Base-by-base conservation (phyloP, 2,113 vertebrate genomes). In the Nothocercus nigrocapillus region DNA sequence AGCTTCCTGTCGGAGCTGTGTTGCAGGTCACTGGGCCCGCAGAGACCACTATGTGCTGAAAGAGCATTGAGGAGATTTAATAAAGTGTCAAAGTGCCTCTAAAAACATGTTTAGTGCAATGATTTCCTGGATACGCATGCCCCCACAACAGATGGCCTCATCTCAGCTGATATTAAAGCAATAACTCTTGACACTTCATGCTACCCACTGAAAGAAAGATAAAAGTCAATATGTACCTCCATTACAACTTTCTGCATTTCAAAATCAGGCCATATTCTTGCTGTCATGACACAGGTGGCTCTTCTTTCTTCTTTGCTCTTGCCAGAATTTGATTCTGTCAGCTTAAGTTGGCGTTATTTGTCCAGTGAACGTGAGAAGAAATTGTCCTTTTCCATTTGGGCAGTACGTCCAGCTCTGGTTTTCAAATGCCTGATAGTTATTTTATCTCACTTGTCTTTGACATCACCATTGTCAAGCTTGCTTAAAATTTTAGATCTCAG, bases 91-190 rank as follows among this genome's bases (percentile, higher is more conserved):
- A 95, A 94, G 88, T 66, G 82, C 84, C 92, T 83, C 94, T 96
- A 93, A 97, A 97, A 97, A 94, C 75, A 76, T 82, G 40, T 88
- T 95, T 96, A 91, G 84, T 86, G 86, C 88, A 94, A 64, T 66
- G 68, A 86, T 96, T 97, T 97, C 95, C 97, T 94, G 95, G 82
- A 88, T 96, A 56, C 89, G 85, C 85, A 84, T 73, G 70, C 91
- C 90, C 90, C 90, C 93, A 85, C 82, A 94, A 90, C 94, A 96
- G 97, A 96, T 89, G 85, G 91, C 80, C 84, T 95, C 91, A 97
- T 95, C 94, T 96, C 67, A 88, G 78, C 81, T 93, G 89, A 97
- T 98, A 98, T 98, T 98, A 98, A 98, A 98, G 96, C 97, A 97
- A 97, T 98, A 98, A 98, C 93, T 98, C 97, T 96, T 97, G 97